These are phyloP conservation scores for Schizotus pectinicornis DNA, from an alignment of 2,888 invertebrate species.

Conservation along the genomic window DNA sequence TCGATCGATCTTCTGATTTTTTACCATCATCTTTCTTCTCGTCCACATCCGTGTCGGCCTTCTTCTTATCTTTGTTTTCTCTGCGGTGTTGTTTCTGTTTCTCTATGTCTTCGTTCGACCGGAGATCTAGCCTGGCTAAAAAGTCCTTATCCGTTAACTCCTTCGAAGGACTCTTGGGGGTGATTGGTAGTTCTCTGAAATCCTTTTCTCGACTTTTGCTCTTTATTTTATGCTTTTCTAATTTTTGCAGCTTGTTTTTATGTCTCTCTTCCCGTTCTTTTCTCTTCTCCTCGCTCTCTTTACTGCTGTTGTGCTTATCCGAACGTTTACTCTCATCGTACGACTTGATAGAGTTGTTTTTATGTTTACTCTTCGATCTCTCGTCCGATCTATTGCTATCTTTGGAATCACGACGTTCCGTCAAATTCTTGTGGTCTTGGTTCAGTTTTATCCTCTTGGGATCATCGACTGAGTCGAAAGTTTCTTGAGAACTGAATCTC, in stretches of 20 bases:
- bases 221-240: conserved; percentile 48
- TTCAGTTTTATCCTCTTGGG: conserved; percentile 68
- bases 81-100: conserved; percentile 52
- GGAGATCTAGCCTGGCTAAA: conserved; percentile 64
- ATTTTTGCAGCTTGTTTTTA: conserved; percentile 50
- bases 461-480: conserved; percentile 63
- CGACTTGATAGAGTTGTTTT: conserved; percentile 65
- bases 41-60: conserved; percentile 34
- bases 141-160: conserved; percentile 63
- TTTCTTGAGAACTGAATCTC: conserved; percentile 80
- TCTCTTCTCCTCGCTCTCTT: conserved; percentile 47
- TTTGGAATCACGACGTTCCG: conserved; percentile 74
- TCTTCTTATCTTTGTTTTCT: conserved; percentile 35
- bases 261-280: conserved; percentile 52
- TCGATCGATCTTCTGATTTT: conserved; percentile 30
- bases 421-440: conserved; percentile 58
- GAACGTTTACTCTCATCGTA: conserved; percentile 63
- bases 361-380: conserved; percentile 63
- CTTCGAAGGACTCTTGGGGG: conserved; percentile 41
- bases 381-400: conserved; percentile 61
- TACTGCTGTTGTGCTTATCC: conserved; percentile 62
- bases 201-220: conserved; percentile 54
- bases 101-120: conserved; percentile 65
- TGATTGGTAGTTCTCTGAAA: conserved; percentile 43
- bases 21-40: conserved; percentile 44